These are phyloP conservation scores for Puntigrus tetrazona DNA, from an alignment of 2,113 vertebrate genomes.

Conservation along the genomic window DNA sequence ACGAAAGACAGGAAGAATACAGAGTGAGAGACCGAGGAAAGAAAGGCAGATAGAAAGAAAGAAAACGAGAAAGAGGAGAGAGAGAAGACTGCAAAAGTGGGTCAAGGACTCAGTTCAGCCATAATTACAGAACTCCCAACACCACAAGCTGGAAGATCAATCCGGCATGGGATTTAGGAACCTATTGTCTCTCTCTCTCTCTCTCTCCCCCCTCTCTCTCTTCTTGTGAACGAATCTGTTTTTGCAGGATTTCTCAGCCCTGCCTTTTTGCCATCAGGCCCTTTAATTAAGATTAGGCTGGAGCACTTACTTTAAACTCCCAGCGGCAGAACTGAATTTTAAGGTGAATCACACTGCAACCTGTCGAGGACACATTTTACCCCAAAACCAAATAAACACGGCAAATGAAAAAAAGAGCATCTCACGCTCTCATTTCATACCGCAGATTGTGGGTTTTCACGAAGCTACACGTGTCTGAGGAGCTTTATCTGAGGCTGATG, in stretches of 20 bases:
- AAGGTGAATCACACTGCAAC: conserved; percentile 4
- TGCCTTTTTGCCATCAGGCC: conserved; percentile 32
- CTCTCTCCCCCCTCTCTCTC: conserved; percentile 37
- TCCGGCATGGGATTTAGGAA: conserved; percentile 58
- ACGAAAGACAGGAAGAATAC: conserved; percentile 21
- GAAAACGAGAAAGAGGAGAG: conserved; percentile 8
- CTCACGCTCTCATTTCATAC: background rate
- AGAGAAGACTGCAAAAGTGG: conserved; percentile 58
- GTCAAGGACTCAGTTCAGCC: conserved; percentile 60
- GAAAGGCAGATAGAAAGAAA: conserved; percentile 35
- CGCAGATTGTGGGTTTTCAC: background rate
- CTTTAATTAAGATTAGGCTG: conserved; percentile 46
- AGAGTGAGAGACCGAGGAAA: no score
- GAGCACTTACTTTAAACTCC: conserved; percentile 4
- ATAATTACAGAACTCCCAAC: conserved; percentile 61
- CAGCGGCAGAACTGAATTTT: background rate
- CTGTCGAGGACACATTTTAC: background rate
- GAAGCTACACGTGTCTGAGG: background rate
- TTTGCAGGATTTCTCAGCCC: conserved; percentile 43
- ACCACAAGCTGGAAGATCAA: conserved; percentile 59
- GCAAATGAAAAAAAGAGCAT: background rate
- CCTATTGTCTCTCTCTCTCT: conserved; percentile 50
- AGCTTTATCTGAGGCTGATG: conserved; percentile 13
- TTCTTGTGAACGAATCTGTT: background rate
- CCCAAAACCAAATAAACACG: background rate